Percentiles rank a stretch among this genome's conserved stretches.
Evolutionary conservation across 2,888 invertebrate genomes (phyloP).

Genomic region (Alloplasta piceator): DNA sequence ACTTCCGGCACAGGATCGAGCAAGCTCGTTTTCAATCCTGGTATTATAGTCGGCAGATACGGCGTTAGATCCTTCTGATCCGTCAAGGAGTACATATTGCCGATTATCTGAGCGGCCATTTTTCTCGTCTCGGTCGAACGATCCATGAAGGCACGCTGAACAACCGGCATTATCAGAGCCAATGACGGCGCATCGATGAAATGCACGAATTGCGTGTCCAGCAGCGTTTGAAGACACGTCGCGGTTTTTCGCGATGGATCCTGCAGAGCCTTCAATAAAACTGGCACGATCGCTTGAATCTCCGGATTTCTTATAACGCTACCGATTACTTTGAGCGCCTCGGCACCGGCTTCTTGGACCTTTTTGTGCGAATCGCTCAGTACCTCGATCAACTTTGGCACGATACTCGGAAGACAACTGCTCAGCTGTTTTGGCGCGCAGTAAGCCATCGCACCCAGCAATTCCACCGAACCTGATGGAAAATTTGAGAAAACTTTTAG

Average conservation of each 20-base stretch:
- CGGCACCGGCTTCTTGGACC: conserved; percentile 98
- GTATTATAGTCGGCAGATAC: conserved; percentile 97
- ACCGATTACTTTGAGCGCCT: conserved; percentile 97
- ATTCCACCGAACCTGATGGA: conserved; percentile 93
- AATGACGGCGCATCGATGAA: conserved; percentile 99
- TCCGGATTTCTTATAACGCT: conserved; percentile 99
- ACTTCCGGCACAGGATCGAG: conserved; percentile 99
- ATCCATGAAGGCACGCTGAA: conserved; percentile 98
- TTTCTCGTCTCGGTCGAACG: conserved; percentile 98
- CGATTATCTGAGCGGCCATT: conserved; percentile 99
- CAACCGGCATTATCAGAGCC: conserved; percentile 99
- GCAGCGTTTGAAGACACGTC: conserved; percentile 94
- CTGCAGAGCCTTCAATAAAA: conserved; percentile 94
- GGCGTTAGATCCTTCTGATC: conserved; percentile 99
- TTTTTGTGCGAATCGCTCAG: conserved; percentile 98
- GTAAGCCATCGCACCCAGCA: conserved; percentile 98
- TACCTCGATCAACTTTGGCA: conserved; percentile 98
- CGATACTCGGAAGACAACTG: conserved; percentile 98
- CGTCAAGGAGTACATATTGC: conserved; percentile 99
- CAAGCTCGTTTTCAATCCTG: conserved; percentile 97
- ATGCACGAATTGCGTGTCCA: conserved; percentile 99
- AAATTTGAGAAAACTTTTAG: not conserved
- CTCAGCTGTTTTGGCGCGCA: conserved; percentile 99
- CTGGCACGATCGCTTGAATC: conserved; percentile 96
- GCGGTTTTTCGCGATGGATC: conserved; percentile 98